Evolutionary conservation across 2,888 invertebrate species (phyloP).

Genomic region (Acholoe squamosa): DNA sequence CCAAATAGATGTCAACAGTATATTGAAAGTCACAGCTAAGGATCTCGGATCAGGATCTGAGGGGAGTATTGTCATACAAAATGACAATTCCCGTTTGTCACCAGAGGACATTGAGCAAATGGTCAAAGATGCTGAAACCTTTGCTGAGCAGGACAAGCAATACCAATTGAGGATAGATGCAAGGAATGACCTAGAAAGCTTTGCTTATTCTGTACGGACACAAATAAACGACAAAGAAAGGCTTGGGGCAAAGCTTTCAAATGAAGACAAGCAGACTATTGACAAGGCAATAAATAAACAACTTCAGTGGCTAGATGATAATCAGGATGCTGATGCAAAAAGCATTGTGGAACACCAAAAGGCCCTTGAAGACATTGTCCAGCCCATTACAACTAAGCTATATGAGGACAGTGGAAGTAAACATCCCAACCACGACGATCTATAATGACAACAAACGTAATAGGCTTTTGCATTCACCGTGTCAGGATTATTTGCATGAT

Average conservation of each 20-base stretch:
- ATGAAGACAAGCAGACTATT: conserved; percentile 96
- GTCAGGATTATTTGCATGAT: too few species aligned
- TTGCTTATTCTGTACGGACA: conserved; percentile 98
- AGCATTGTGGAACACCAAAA: conserved; percentile 97
- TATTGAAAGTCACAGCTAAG: conserved; percentile 91
- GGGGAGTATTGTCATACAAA: conserved; percentile 99
- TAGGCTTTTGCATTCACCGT: too few species aligned
- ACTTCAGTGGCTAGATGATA: conserved; percentile 98
- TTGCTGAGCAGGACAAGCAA: conserved; percentile 99
- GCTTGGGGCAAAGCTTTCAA: conserved; percentile 93
- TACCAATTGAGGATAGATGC: conserved; percentile 92
- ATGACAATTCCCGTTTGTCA: conserved; percentile 97
- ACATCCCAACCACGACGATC: conserved; percentile 10
- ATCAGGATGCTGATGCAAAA: conserved; percentile 95
- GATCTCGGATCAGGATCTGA: conserved; percentile 99
- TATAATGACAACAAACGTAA: background rate
- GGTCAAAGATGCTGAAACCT: conserved; percentile 99
- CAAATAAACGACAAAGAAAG: conserved; percentile 98
- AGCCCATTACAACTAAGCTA: conserved; percentile 97
- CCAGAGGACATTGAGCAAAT: conserved; percentile 99
- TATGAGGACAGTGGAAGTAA: conserved; percentile 84
- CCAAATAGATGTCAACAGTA: conserved; percentile 85
- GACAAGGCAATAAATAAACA: conserved; percentile 96
- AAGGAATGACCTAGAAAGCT: conserved; percentile 95
- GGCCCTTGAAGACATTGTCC: conserved; percentile 95